These are phyloP conservation scores for Chelon labrosus DNA, from an alignment of 2,797 vertebrate species.

Conservation along the genomic window DNA sequence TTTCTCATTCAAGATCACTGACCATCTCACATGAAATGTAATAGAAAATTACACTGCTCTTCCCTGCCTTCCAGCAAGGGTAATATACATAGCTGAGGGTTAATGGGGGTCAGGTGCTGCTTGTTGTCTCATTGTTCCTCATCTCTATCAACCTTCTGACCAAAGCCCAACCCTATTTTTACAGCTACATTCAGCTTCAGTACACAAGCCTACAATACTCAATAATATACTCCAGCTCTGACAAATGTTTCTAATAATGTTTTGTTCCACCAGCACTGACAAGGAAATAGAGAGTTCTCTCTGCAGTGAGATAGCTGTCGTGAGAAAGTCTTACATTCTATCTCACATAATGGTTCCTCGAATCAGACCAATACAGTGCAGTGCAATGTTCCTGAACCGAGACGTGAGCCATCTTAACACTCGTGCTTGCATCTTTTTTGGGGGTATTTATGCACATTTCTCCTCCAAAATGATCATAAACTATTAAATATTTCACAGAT, in stretches of 20 bases:
- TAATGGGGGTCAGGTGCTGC: conserved; percentile 54
- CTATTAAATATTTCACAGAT: too few species aligned
- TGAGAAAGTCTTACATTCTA: not conserved
- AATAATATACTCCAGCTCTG: conserved; percentile 12
- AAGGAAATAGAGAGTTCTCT: conserved; percentile 12
- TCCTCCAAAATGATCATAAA: not conserved
- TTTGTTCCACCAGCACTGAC: not conserved
- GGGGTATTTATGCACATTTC: not conserved
- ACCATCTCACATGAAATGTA: not conserved
- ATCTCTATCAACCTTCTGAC: conserved; percentile 18
- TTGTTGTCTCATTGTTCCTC: conserved; percentile 35
- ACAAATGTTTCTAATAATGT: conserved; percentile 44
- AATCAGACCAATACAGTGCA: not conserved
- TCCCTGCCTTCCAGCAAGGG: not conserved
- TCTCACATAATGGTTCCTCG: not conserved
- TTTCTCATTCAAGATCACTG: conserved; percentile 1
- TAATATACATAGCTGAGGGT: conserved; percentile 40
- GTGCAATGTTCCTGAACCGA: not conserved
- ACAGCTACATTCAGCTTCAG: not conserved
- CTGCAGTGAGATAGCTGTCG: not conserved
- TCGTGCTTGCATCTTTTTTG: not conserved
- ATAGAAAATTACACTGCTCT: conserved; percentile 3
- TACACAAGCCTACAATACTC: not conserved
- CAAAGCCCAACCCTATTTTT: not conserved
- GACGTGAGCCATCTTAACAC: not conserved